These are phyloP conservation scores for Paratrypauchen microcephalus DNA, from an alignment of 2,797 vertebrate species.

Conservation along the genomic window DNA sequence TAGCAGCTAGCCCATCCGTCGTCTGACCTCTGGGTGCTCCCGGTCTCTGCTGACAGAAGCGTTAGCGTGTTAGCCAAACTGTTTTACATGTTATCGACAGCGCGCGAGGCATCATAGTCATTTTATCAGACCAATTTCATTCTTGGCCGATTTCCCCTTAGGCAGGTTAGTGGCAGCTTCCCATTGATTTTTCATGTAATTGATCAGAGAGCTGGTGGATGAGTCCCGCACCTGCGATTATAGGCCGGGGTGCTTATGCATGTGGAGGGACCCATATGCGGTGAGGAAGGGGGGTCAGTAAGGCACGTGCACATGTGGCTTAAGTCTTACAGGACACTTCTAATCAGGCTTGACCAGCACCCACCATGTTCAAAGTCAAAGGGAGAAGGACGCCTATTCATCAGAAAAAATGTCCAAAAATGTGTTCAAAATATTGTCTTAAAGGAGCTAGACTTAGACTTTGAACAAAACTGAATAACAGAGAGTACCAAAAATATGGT, in stretches of 20 bases:
- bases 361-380: constrained; percentile 62
- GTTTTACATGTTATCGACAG: constrained; percentile 83
- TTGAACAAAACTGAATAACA: too few relatives aligned
- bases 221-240: constrained; percentile 88
- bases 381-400: constrained; percentile 2
- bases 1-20: constrained; percentile 66
- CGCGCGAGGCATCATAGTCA: constrained; percentile 78
- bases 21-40: constrained; percentile 78
- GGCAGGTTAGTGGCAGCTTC: constrained; percentile 82
- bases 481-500: too few relatives aligned
- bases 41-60: constrained; percentile 74
- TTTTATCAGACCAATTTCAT: constrained; percentile 88
- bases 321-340: constrained; percentile 50
- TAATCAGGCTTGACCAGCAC: constrained; percentile 53
- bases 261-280: constrained; percentile 43
- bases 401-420: constrained; percentile 12
- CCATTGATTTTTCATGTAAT: constrained; percentile 87
- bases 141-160: constrained; percentile 90
- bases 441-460: too few relatives aligned
- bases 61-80: constrained; percentile 74
- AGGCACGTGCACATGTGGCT: constrained; percentile 42
- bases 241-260: constrained; percentile 70
- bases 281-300: constrained; percentile 54
- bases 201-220: constrained; percentile 84
- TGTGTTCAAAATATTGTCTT: too few relatives aligned